phyloP scores from a whole-genome alignment of 1,140 invertebrate species.

The Anoplophora glabripennis region DNA sequence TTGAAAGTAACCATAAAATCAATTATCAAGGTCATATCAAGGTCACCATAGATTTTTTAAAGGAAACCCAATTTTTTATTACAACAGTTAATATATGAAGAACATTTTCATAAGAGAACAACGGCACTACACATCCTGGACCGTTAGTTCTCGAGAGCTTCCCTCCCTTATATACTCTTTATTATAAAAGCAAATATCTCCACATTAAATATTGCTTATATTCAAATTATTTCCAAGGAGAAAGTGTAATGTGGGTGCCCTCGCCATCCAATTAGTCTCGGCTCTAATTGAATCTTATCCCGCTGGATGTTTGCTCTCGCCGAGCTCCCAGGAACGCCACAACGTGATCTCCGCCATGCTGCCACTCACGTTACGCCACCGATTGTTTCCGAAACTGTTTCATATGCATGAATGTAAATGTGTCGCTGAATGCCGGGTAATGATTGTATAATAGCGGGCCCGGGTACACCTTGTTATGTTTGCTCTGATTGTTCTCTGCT shows the following conservation, averaged over 20 bases:
- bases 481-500: constrained; percentile 2
- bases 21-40: too few relatives aligned
- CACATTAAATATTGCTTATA: constrained; percentile 47
- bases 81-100: too few relatives aligned
- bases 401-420: constrained; percentile 42
- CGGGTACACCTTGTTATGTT: constrained; percentile 16
- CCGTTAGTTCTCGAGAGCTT: background rate
- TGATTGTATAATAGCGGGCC: constrained; percentile 35
- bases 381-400: constrained; percentile 36
- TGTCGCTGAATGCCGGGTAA: constrained; percentile 23
- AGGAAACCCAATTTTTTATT: too few relatives aligned
- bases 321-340: constrained; percentile 1
- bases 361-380: constrained; percentile 13
- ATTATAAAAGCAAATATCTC: constrained; percentile 44
- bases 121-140: too few relatives aligned
- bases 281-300: constrained; percentile 45
- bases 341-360: constrained; percentile 1
- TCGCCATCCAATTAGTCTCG: constrained; percentile 41
- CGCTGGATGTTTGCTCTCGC: constrained; percentile 22
- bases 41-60: too few relatives aligned
- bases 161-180: background rate
- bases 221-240: constrained; percentile 44
- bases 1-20: too few relatives aligned
- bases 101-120: too few relatives aligned
- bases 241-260: constrained; percentile 28